Evolutionary conservation across 2,797 vertebrate genomes (phyloP), one percentile per base, ranked within the genome.

Genomic region (Myotis myotis): DNA sequence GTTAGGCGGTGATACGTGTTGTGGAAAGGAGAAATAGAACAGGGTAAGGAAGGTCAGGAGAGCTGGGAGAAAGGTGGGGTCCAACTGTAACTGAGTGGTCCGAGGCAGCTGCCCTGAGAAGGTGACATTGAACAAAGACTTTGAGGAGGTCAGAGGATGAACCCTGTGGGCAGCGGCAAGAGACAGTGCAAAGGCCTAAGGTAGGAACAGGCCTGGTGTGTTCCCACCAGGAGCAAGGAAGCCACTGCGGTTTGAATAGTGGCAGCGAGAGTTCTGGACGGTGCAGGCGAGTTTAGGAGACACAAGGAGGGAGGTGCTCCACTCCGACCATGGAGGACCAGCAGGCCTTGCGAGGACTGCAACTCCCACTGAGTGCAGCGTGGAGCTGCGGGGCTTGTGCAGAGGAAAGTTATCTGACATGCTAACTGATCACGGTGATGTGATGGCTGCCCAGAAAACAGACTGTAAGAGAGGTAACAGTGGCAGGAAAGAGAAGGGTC

Each of bases 241-340:
- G 72, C n/a, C 19, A 5, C 22, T 74, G 47, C 30, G 23, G 57
- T 36, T 36, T 51, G 36, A 49, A 17, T 23, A 44, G 8, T 1
- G 38, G 75, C 30, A 78, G 8, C 3, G 33, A 20, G 49, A 57
- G 70, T 20, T 30, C 38, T 0, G 3, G 47, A 47, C 3, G 33
- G 44, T 15, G 36, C 28, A 8, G 51, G 28, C 6, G 3, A 36
- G 3, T 4, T n/a, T 1, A 3, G 53, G 41, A 41, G 44, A 36
- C 0, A 10, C 13, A 62, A 62, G 25, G 2, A 83, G 44, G 13
- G 47, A 33, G 6, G 10, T 1, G 28, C 22, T 49, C 49, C n/a
- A 0, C 9, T 41, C 1, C 4, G 0, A 25, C 22, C 8, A 0
- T 0, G 33, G 51, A 15, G 36, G 1, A 47, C 22, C 2, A 2